A percentile compares a stretch with the other conserved stretches of the same genome.
These are phyloP conservation scores for Drosophila prosaltans DNA, from an alignment of 1,140 invertebrate genomes.

Conservation along the genomic window DNA sequence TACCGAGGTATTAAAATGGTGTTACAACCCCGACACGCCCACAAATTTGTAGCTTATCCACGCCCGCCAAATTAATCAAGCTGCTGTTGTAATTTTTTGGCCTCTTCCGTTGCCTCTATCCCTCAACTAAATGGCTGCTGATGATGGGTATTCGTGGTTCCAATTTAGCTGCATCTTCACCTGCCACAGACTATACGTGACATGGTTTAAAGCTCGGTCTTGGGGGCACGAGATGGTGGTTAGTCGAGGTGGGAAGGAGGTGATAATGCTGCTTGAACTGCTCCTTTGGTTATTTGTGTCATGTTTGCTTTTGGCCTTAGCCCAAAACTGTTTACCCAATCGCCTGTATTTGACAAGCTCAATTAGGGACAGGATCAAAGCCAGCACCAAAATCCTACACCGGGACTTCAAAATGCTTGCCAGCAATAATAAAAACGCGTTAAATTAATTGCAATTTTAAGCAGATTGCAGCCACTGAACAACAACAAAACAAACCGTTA, in stretches of 20 bases:
- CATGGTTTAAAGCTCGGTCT: neutral
- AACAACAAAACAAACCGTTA: conserved; percentile 56
- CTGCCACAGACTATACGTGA: neutral
- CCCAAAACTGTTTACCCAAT: conserved; percentile 19
- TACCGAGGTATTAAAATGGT: conserved; percentile 58
- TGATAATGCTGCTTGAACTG: conserved; percentile 14
- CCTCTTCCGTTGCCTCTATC: conserved; percentile 1
- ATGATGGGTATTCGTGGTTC: conserved; percentile 12
- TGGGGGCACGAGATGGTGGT: neutral
- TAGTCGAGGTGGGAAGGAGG: conserved; percentile 5
- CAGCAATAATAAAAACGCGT: conserved; percentile 55
- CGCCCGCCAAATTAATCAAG: conserved; percentile 77
- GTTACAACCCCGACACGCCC: conserved; percentile 62
- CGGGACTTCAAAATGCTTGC: conserved; percentile 44
- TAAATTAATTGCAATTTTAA: conserved; percentile 79
- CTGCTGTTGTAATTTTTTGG: conserved; percentile 69
- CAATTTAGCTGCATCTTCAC: conserved; percentile 5
- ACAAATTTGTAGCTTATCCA: conserved; percentile 62
- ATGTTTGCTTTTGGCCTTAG: conserved; percentile 17
- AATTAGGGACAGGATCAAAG: conserved; percentile 53
- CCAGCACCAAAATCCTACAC: conserved; percentile 29
- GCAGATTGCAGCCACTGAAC: conserved; percentile 64
- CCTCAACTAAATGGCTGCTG: conserved; percentile 1
- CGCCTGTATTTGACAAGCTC: conserved; percentile 70
- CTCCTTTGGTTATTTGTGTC: conserved; percentile 26